Conservation (phyloP, 2,888 invertebrate species). For the Lasius fuliginosus region DNA sequence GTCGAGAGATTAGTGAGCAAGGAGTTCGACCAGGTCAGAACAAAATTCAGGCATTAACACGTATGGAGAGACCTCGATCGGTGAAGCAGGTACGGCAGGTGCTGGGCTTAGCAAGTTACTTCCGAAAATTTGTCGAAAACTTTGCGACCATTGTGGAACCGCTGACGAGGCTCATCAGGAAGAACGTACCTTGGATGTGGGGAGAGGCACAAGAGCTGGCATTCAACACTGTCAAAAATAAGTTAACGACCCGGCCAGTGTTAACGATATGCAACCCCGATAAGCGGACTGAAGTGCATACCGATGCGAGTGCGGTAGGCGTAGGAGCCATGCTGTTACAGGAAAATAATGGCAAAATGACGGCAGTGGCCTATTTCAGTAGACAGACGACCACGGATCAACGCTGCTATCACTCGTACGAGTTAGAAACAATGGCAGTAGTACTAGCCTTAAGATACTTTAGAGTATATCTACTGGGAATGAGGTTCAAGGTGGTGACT, state of each 20-base stretch:
- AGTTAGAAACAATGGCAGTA: constrained; percentile 57
- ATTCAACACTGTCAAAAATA: constrained; percentile 65
- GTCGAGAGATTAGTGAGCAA: constrained; percentile 19
- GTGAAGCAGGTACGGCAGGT: constrained; percentile 30
- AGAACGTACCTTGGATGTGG: constrained; percentile 44
- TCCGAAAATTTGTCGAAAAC: constrained; percentile 14
- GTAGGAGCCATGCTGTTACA: constrained; percentile 81
- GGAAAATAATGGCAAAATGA: constrained; percentile 49
- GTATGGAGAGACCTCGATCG: background rate
- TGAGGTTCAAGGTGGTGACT: background rate
- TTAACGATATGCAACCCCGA: constrained; percentile 75
- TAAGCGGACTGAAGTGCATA: constrained; percentile 76
- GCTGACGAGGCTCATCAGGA: constrained; percentile 32
- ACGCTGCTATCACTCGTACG: constrained; percentile 47
- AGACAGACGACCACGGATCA: constrained; percentile 34
- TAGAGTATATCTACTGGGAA: constrained; percentile 1
- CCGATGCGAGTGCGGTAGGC: constrained; percentile 80
- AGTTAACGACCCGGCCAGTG: constrained; percentile 68
- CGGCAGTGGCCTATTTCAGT: constrained; percentile 77
- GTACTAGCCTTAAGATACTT: background rate
- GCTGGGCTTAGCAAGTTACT: background rate
- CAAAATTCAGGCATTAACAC: background rate
- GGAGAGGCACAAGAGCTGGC: background rate
- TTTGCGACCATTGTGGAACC: constrained; percentile 27
- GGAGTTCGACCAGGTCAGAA: constrained; percentile 11